Evolutionary conservation across 2,113 vertebrate species (phyloP), one percentile per base, ranked within the genome.

Genomic region (Lampris incognitus): DNA sequence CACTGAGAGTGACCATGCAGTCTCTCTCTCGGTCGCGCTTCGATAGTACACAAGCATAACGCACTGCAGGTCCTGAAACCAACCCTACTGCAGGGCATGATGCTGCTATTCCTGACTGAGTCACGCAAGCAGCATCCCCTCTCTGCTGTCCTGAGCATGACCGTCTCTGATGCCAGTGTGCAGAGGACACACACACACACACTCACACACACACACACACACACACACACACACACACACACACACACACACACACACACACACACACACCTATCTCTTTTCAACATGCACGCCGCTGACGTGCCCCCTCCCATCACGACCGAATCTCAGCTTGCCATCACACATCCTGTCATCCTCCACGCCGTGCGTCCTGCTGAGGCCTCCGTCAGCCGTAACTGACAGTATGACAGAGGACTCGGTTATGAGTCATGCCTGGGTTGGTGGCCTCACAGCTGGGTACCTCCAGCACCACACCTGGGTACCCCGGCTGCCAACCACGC

Each of bases 361-460:
- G 60, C 78, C 54, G 39, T 24, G 49, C 71, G 80, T 87, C 87
- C 88, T 77, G 83, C 83, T 82, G 89, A 88, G 87, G 81, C 81
- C 88, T 88, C 91, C 79, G 89, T 89, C 89, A 87, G 88, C 85
- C 89, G 90, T 92, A 91, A 93, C 93, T 88, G 87, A 92, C 88
- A 74, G 62, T 71, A 69, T 93, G 93, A 93, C 91, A 92, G 89
- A 67, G 65, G 78, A 86, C 54, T 73, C 80, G 87, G 87, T 85
- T 86, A 78, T 74, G 83, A 90, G 85, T 92, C 87, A 86, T 88
- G 89, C 84, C 86, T 86, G 76, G 89, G 73, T 83, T 88, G 78
- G 83, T 83, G 91, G 87, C 83, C 88, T 89, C 87, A 85, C 93
- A 92, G 92, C 92, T 94, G 93, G 88, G 89, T 89, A 92, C 86